A percentile compares a stretch with the other conserved stretches of the same genome.
phyloP scores from a whole-genome alignment of 2,888 invertebrate genomes.

The Phaedon cochleariae region DNA sequence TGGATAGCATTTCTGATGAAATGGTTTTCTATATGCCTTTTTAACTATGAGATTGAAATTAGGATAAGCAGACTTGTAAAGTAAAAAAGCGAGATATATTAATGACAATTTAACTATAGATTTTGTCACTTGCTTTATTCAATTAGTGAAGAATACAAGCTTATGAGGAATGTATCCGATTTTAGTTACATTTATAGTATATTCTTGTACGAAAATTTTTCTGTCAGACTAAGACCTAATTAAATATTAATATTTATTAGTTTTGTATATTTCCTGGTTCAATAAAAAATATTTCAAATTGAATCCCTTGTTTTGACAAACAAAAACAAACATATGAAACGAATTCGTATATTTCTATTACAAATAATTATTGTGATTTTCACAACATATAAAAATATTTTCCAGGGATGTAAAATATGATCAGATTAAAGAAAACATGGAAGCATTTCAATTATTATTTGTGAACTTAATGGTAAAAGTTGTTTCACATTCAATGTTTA shows the following conservation, averaged over 20 bases:
- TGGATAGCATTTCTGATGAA: constrained; percentile 27
- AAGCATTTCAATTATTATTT: not conserved
- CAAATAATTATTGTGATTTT: not conserved
- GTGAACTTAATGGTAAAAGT: too few species aligned
- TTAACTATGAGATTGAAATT: constrained; percentile 26
- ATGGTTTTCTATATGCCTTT: constrained; percentile 18
- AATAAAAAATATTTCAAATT: not conserved
- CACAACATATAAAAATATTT: not conserved
- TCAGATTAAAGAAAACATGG: not conserved
- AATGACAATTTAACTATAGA: constrained; percentile 27
- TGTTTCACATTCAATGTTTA: too few species aligned
- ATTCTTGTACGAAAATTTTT: constrained; percentile 40
- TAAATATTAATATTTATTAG: too few species aligned
- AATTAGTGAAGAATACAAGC: constrained; percentile 25
- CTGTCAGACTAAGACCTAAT: not conserved
- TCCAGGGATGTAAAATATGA: not conserved
- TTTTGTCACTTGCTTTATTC: constrained; percentile 36
- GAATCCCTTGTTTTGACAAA: not conserved
- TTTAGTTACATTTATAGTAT: constrained; percentile 35
- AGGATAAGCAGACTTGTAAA: constrained; percentile 30
- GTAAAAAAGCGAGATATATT: constrained; percentile 12
- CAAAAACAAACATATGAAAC: not conserved
- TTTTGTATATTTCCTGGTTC: not conserved
- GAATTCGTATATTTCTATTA: not conserved
- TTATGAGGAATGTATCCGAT: constrained; percentile 31